phyloP scores from a whole-genome alignment of 2,888 invertebrate genomes.

The Lordiphosa fenestrarum region DNA sequence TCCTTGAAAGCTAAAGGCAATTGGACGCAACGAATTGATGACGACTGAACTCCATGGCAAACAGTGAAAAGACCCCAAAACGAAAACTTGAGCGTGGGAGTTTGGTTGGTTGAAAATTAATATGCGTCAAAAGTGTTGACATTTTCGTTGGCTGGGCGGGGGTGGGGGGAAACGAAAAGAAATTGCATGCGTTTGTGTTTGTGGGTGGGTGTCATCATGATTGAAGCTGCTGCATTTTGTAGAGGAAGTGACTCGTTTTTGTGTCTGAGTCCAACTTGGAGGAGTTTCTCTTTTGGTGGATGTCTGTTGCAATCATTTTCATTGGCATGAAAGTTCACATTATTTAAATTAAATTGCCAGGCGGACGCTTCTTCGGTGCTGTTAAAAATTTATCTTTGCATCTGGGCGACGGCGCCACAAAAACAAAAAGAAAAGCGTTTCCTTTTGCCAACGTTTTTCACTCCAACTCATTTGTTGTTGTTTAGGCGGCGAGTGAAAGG shows the following conservation, averaged over 20 bases:
- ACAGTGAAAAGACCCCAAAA: slow-evolving; percentile 40
- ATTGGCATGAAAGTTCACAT: slow-evolving; percentile 75
- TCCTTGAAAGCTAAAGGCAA: slow-evolving; percentile 62
- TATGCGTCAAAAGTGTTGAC: slow-evolving; percentile 68
- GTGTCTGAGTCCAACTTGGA: slow-evolving; percentile 26
- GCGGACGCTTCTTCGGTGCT: slow-evolving; percentile 24
- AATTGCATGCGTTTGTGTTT: slow-evolving; percentile 35
- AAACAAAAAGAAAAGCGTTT: slow-evolving; percentile 64
- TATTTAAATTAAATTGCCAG: slow-evolving; percentile 76
- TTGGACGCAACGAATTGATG: slow-evolving; percentile 51
- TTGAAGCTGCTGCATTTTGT: slow-evolving; percentile 46
- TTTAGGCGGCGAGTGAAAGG: slow-evolving; percentile 62
- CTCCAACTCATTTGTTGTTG: slow-evolving; percentile 42
- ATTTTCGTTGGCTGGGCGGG: slow-evolving; percentile 15
- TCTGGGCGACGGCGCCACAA: slow-evolving; percentile 36
- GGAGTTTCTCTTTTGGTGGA: slow-evolving; percentile 59
- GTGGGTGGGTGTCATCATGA: slow-evolving; percentile 31
- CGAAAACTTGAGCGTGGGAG: slow-evolving; percentile 70
- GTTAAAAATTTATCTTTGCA: slow-evolving; percentile 52
- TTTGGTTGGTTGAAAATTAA: slow-evolving; percentile 63
- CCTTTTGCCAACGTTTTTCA: slow-evolving; percentile 65
- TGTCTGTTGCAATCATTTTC: slow-evolving; percentile 59
- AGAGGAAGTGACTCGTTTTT: slow-evolving; percentile 57
- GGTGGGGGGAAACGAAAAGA: slow-evolving; percentile 16
- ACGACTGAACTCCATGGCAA: slow-evolving; percentile 16